phyloP scores from a whole-genome alignment of 2,113 vertebrate genomes.

The Thamnaconus septentrionalis region DNA sequence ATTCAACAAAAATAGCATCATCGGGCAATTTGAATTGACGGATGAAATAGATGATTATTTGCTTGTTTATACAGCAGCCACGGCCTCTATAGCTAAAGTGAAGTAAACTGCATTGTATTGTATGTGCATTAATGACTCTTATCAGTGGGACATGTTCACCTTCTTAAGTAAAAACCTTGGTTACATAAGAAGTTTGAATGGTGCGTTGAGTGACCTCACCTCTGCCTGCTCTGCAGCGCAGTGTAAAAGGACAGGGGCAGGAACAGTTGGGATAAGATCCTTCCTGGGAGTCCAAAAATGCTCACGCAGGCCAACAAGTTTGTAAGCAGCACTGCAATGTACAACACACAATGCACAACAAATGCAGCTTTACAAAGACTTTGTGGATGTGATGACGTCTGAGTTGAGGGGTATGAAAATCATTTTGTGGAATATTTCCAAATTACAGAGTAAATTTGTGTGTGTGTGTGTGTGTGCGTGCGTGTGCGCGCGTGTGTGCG shows the following conservation, averaged over 20 bases:
- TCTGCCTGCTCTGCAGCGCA: slow-evolving; percentile 28
- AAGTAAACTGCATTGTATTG: too few relatives aligned
- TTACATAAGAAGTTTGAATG: background rate
- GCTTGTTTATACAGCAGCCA: too few relatives aligned
- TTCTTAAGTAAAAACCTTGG: background rate
- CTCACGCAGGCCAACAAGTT: slow-evolving; percentile 33
- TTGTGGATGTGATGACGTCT: background rate
- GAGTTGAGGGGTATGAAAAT: background rate
- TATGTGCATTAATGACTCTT: too few relatives aligned
- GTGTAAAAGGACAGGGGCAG: slow-evolving; percentile 34
- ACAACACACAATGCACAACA: background rate
- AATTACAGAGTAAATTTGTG: background rate
- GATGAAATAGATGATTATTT: too few relatives aligned
- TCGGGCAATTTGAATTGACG: too few relatives aligned
- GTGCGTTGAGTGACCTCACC: slow-evolving; percentile 33
- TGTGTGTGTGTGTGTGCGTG: background rate
- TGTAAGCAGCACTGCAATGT: slow-evolving; percentile 50
- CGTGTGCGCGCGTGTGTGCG: background rate
- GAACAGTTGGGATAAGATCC: slow-evolving; percentile 45
- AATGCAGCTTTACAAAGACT: background rate
- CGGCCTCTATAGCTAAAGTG: too few relatives aligned
- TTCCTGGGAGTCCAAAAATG: slow-evolving; percentile 32
- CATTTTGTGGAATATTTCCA: background rate
- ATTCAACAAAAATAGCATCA: too few relatives aligned
- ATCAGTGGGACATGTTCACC: too few relatives aligned